Evolutionary conservation across 2,797 vertebrate species (phyloP), one percentile per base, ranked within the genome.

Genomic region (Cynopterus sphinx): DNA sequence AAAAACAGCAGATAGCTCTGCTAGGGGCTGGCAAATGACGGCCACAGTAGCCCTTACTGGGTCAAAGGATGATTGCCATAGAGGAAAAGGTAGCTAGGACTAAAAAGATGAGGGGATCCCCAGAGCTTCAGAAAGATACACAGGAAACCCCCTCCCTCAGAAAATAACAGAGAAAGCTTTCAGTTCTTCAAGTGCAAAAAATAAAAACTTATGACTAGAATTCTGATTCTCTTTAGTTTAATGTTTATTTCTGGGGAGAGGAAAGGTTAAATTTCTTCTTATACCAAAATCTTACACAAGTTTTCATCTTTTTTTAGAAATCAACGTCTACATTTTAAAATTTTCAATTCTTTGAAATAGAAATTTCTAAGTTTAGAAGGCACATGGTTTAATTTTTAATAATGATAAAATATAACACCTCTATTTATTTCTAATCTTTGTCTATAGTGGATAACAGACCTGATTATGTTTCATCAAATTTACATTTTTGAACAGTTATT

Each of bases 111-210:
- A 95, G 97, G 97, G 96, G 97, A 97, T 98, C 97, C 97, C 97
- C 97, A 93, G 95, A 93, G 94, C 93, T 96, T 95, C 96, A 96
- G 90, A 95, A 96, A 96, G 94, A 70, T 43, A 89, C 39, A 90
- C 94, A 77, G 95, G 98, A 98, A 97, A 98, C 94, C 74, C 96
- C 97, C 97, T 98, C 95, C 97, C 96, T 97, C 97, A 98, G 97
- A 97, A 98, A 97, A 97, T 97, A 87, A 97, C 85, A 90, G 87
- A 97, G 97, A 96, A 79, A 92, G 90, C 94, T 95, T 96, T 92
- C 96, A 92, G 98, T 94, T 98, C 97, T 94, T 98, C 94, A 95
- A 97, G 95, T 43, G 98, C 0, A 0, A 97, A 97, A 97, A 97
- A 97, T 61, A 96, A 97, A 98, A 94, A 53, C 67, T 70, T 90